Evolutionary conservation across 2,888 invertebrate genomes (phyloP).

Genomic region (Pyrrhosoma nymphula): DNA sequence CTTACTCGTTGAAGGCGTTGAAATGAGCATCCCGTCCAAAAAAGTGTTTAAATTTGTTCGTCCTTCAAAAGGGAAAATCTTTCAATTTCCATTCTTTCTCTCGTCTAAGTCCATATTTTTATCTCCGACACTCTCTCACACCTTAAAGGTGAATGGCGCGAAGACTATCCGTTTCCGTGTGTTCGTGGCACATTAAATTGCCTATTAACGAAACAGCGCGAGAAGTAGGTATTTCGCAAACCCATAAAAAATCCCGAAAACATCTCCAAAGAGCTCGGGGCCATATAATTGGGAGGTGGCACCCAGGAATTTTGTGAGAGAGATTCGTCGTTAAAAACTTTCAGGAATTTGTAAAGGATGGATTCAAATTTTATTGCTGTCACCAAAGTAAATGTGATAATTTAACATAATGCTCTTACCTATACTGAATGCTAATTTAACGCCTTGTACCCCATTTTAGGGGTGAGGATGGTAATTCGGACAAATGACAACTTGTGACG

Average conservation of each 20-base stretch:
- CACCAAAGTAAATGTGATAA: not conserved
- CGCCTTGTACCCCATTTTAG: not conserved
- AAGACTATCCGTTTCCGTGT: not conserved
- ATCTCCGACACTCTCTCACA: not conserved
- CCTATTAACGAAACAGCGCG: not conserved
- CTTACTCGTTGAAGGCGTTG: not conserved
- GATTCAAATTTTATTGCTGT: not conserved
- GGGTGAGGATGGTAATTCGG: not conserved
- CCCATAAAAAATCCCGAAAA: not conserved
- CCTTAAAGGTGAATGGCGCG: not conserved
- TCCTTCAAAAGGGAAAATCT: not conserved
- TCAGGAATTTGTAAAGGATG: not conserved
- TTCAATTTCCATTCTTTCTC: not conserved
- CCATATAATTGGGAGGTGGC: not conserved
- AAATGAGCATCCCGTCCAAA: not conserved
- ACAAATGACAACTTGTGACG: not conserved
- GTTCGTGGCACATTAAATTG: not conserved
- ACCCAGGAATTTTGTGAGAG: not conserved
- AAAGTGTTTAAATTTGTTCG: not conserved
- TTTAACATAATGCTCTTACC: not conserved
- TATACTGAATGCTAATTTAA: not conserved
- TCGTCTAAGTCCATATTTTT: not conserved
- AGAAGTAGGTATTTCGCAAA: conserved; percentile 9
- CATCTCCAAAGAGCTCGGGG: not conserved
- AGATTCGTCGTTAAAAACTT: not conserved